phyloP scores from a whole-genome alignment of 2,888 invertebrate genomes.

The Lasioglossum oenotherae region DNA sequence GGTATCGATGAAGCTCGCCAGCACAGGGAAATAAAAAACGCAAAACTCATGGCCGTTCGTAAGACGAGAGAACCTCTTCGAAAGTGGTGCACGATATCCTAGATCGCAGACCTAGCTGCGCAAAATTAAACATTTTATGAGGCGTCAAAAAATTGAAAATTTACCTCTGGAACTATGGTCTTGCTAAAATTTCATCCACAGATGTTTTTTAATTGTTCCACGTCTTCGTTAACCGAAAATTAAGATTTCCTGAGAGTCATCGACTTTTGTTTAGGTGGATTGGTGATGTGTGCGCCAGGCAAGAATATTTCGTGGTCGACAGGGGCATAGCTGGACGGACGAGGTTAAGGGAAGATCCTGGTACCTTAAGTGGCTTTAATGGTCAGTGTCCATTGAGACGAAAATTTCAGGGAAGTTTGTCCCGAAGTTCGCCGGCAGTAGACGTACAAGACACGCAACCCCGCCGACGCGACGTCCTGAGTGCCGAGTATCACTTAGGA shows the following conservation, averaged over 20 bases:
- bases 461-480: constrained; percentile 34
- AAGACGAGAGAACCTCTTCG: not conserved
- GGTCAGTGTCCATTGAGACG: constrained; percentile 62
- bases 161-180: not conserved
- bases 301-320: constrained; percentile 52
- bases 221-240: not conserved
- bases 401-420: constrained; percentile 63
- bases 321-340: constrained; percentile 25
- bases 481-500: constrained; percentile 55
- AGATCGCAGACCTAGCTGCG: not conserved
- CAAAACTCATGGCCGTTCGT: not conserved
- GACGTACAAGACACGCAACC: constrained; percentile 48
- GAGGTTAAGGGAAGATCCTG: constrained; percentile 55
- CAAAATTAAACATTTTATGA: too few relatives aligned
- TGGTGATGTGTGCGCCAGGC: not conserved
- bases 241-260: not conserved
- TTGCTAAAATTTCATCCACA: not conserved
- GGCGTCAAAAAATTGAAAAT: not conserved
- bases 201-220: not conserved
- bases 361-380: constrained; percentile 63
- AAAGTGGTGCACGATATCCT: not conserved
- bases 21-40: constrained; percentile 11
- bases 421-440: constrained; percentile 45
- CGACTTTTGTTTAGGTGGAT: not conserved
- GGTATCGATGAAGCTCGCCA: not conserved